Conservation (phyloP, 2,797 vertebrate genomes). For the Acropternis orthonyx region DNA sequence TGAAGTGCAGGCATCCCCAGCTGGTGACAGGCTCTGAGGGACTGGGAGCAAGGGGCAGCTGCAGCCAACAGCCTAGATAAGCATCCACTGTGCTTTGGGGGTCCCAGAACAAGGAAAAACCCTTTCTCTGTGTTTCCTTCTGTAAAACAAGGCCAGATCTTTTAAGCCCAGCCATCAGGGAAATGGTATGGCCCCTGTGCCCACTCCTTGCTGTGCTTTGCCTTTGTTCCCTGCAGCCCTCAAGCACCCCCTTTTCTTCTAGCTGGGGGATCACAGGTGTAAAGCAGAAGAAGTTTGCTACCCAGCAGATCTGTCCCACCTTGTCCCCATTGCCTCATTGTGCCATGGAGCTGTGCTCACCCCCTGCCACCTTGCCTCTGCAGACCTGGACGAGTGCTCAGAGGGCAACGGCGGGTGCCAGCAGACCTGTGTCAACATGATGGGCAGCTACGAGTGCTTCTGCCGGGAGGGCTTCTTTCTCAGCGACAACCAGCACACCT, state of each 20-base stretch:
- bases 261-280: neutral
- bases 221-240: neutral
- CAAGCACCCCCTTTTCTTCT: neutral
- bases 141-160: neutral
- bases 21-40: neutral
- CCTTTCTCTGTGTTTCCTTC: neutral
- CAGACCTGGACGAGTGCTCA: slow-evolving; percentile 95
- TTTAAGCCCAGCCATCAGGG: neutral
- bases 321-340: rapidly evolving
- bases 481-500: slow-evolving; percentile 99
- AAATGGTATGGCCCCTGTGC: neutral
- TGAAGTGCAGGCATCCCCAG: slow-evolving; percentile 46
- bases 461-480: slow-evolving; percentile 97
- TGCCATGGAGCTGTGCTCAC: neutral
- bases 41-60: neutral
- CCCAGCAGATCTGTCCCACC: neutral
- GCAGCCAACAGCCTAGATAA: neutral
- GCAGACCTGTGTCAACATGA: slow-evolving; percentile 98
- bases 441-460: slow-evolving; percentile 98
- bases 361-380: neutral
- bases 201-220: neutral
- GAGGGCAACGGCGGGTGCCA: slow-evolving; percentile 97
- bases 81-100: neutral
- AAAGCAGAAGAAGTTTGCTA: neutral
- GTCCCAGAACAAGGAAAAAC: neutral